Evolutionary conservation across 2,888 invertebrate species (phyloP).

Genomic region (Cheilosia scutellata): DNA sequence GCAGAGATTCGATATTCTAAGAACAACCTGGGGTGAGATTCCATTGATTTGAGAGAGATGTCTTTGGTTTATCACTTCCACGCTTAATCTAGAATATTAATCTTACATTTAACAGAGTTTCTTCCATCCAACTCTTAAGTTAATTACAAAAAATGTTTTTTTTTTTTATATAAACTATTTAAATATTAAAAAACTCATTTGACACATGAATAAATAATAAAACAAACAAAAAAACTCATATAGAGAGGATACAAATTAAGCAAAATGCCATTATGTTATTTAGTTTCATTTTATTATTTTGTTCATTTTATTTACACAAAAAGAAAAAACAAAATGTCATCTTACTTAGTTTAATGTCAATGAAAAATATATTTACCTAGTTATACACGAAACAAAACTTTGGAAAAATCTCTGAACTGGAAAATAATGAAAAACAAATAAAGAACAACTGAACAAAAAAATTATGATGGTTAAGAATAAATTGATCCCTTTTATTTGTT

Average conservation of each 20-base stretch:
- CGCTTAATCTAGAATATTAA: conserved; percentile 4
- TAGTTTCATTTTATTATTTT: conserved; percentile 36
- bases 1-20: background rate
- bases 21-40: conserved; percentile 6
- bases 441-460: conserved; percentile 57
- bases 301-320: conserved; percentile 32
- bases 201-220: conserved; percentile 9
- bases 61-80: conserved; percentile 30
- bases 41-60: conserved; percentile 68
- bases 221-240: conserved; percentile 7
- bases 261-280: conserved; percentile 67
- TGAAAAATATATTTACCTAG: conserved; percentile 62
- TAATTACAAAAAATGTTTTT: conserved; percentile 45
- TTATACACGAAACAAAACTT: conserved; percentile 30
- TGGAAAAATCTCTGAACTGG: conserved; percentile 51
- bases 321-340: conserved; percentile 42
- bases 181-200: conserved; percentile 31
- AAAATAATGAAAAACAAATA: conserved; percentile 63
- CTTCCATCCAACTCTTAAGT: conserved; percentile 20
- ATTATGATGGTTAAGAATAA: conserved; percentile 61
- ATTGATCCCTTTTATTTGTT: conserved; percentile 64
- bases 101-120: background rate
- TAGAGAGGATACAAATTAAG: conserved; percentile 41
- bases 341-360: conserved; percentile 57
- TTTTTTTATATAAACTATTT: conserved; percentile 34